These are phyloP conservation scores for Cyanoramphus novaezelandiae DNA, from an alignment of 2,113 vertebrate genomes.

Conservation along the genomic window DNA sequence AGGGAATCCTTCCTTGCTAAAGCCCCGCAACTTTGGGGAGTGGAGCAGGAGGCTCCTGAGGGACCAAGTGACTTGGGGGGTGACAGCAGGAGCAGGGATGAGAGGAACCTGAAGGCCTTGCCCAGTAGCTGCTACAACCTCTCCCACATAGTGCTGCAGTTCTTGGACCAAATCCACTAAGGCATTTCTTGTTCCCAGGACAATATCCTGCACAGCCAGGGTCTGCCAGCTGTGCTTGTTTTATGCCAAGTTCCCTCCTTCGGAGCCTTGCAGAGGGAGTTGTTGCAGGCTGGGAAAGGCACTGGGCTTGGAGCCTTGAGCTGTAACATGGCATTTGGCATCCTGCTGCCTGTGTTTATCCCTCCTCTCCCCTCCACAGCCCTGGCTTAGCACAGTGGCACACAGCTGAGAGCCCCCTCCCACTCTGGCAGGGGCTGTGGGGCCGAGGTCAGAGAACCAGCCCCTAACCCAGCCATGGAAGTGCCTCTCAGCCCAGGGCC, in stretches of 20 bases:
- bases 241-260: not conserved
- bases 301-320: not conserved
- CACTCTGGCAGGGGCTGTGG: not conserved
- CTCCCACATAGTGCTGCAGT: not conserved
- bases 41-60: not conserved
- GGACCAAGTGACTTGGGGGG: not conserved
- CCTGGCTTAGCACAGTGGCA: not conserved
- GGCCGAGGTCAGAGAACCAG: not conserved
- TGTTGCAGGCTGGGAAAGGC: not conserved
- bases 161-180: not conserved
- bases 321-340: not conserved
- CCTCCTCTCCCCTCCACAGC: not conserved
- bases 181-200: not conserved
- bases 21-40: not conserved
- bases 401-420: not conserved
- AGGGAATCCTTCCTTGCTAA: not conserved
- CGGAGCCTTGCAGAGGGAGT: not conserved
- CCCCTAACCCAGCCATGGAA: not conserved
- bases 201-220: not conserved
- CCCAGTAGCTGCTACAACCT: not conserved
- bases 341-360: not conserved
- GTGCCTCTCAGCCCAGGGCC: not conserved
- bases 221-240: not conserved
- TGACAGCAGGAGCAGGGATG: not conserved
- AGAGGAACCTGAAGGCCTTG: not conserved